phyloP scores from a whole-genome alignment of 2,888 invertebrate species.

The Philopedon plagiatum region DNA sequence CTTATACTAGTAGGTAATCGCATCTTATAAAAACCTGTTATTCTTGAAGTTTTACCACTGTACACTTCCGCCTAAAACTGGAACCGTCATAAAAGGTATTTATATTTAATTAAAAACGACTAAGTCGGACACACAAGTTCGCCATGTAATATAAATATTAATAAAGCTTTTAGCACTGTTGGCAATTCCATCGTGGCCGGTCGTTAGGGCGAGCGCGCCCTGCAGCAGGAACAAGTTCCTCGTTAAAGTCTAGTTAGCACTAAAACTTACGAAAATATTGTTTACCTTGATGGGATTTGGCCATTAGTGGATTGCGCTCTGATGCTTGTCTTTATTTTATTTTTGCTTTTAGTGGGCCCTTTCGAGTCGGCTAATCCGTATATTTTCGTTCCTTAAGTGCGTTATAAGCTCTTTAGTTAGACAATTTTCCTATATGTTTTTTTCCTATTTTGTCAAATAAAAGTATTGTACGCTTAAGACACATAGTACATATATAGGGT shows the following conservation, averaged over 20 bases:
- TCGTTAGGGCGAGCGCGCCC: conserved; percentile 21
- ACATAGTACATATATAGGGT: too few relatives aligned
- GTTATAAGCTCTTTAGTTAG: too few relatives aligned
- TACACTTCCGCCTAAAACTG: not conserved
- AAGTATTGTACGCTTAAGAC: too few relatives aligned
- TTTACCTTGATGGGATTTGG: conserved; percentile 29
- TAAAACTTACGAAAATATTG: conserved; percentile 18
- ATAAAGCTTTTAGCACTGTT: conserved; percentile 31
- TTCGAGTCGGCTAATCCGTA: too few relatives aligned
- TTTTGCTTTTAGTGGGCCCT: not conserved
- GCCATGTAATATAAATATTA: conserved; percentile 39
- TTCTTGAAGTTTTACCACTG: not conserved
- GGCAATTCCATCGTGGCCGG: conserved; percentile 2
- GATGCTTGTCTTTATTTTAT: not conserved
- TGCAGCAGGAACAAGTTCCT: conserved; percentile 8
- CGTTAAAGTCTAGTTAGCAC: conserved; percentile 34
- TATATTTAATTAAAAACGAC: conserved; percentile 20
- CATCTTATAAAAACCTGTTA: too few relatives aligned
- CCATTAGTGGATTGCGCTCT: conserved; percentile 9
- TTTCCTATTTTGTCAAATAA: too few relatives aligned
- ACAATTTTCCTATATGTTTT: too few relatives aligned
- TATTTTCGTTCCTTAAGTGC: too few relatives aligned
- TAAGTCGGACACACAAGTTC: conserved; percentile 8
- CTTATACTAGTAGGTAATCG: too few relatives aligned
- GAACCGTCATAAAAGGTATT: not conserved